These are phyloP conservation scores for Epirrhoe alternata DNA, from an alignment of 2,888 invertebrate genomes.

Conservation along the genomic window DNA sequence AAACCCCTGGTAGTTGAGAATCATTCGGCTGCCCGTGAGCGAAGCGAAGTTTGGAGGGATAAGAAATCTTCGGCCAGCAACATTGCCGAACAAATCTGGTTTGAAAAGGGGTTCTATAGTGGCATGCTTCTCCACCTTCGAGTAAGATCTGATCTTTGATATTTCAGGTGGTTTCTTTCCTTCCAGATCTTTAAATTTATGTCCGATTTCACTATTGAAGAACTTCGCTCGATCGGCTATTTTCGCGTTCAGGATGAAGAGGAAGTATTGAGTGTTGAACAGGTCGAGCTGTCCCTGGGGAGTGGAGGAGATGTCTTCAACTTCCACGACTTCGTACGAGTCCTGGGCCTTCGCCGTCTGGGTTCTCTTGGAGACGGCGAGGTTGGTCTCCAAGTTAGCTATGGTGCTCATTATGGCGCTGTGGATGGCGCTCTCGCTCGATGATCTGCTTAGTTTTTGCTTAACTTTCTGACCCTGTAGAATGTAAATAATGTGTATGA, in stretches of 20 bases:
- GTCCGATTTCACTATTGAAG: constrained; percentile 6
- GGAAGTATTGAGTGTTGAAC: constrained; percentile 1
- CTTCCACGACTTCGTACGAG: not conserved
- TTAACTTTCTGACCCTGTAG: no score
- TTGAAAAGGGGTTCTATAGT: not conserved
- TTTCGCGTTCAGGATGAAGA: constrained; percentile 7
- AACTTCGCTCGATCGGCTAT: not conserved
- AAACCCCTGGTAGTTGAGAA: not conserved
- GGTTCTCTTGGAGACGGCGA: not conserved
- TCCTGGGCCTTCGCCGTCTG: not conserved
- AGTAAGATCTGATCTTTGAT: constrained; percentile 10
- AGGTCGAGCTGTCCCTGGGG: not conserved
- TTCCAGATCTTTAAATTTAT: not conserved
- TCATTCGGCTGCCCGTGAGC: constrained; percentile 15
- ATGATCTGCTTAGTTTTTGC: not conserved
- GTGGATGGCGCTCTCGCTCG: constrained; percentile 5
- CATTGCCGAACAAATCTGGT: not conserved
- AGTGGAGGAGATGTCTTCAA: constrained; percentile 7
- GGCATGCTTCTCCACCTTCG: not conserved
- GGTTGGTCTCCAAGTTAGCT: not conserved
- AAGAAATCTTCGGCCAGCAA: constrained; percentile 3
- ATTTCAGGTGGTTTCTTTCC: not conserved
- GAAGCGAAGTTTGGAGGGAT: constrained; percentile 22
- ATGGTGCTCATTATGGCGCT: constrained; percentile 8
- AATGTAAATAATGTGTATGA: no score